Evolutionary conservation across 2,113 vertebrate species (phyloP).

Genomic region (Potamarius usumacintae): DNA sequence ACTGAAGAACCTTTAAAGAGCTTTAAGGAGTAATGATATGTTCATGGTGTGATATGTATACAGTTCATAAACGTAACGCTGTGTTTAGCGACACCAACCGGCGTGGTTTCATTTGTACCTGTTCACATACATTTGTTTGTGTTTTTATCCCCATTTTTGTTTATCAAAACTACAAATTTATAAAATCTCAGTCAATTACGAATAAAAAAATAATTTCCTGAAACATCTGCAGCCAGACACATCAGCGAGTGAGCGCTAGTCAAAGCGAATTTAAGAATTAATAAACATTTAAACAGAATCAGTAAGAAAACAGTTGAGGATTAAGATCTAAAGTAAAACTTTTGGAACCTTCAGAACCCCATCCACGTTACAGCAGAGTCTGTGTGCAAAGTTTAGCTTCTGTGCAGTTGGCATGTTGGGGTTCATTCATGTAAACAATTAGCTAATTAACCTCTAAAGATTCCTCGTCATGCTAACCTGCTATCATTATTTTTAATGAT

Average conservation of each 20-base stretch:
- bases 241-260: background rate
- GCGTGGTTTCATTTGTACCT: no score
- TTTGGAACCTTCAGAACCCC: background rate
- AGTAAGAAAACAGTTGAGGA: background rate
- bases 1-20: background rate
- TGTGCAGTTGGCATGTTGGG: background rate
- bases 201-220: conserved; percentile 7
- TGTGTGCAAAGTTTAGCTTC: background rate
- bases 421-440: background rate
- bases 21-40: background rate
- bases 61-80: background rate
- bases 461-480: background rate
- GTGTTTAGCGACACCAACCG: background rate
- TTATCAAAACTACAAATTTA: conserved; percentile 37
- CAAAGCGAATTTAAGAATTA: background rate
- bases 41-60: background rate
- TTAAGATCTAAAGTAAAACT: background rate
- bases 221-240: background rate
- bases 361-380: background rate
- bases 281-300: background rate
- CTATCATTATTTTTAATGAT: background rate
- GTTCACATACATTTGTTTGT: background rate
- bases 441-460: background rate
- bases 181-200: background rate
- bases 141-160: background rate